Base-by-base conservation (phyloP, 2,113 vertebrate genomes). In the Urocolius indicus region DNA sequence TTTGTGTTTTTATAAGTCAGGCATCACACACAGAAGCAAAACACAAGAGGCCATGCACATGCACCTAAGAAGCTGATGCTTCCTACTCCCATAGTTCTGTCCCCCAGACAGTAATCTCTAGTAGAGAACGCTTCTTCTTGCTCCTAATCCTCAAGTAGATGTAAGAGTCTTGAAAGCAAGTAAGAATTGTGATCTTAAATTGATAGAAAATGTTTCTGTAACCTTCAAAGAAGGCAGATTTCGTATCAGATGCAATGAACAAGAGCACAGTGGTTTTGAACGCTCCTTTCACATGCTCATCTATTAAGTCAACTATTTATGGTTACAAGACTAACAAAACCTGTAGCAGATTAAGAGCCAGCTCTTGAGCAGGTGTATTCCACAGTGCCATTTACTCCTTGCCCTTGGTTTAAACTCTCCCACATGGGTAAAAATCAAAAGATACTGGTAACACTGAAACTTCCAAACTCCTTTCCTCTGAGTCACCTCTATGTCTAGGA, bases 221-320 rank as follows among this genome's bases (percentile, higher is more conserved):
- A 8, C 5, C 59, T 77, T 69, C 51, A 55, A 27, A 48, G 77
- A n/a, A 78, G 15, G 17, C 6, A 73, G 13, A 46, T 6, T 72
- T 61, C 24, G 26, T 19, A 4, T 20, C 16, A 78, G 54, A 69
- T 3, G 55, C 9, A 59, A n/a, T 16, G 17, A 13, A 23, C 74
- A 36, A 52, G 4, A 24, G 1, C 52, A 27, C 2, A 4, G 4
- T 23, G 4, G 1, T n/a, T 81, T 32, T 72, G 29, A 93, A 38
- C 1, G 0, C 14, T 68, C 17, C 48, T 61, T 59, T 84, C 36
- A 26, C 10, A 1, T 2, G 15, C 17, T 79, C 9, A 1, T 3
- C 3, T 34, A 13, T 43, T 15, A 43, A 43, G 12, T 41, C 32
- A 24, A 19, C 10, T 21, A 48, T 74, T 38, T 27, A 26, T 6